phyloP scores from a whole-genome alignment of 2,113 vertebrate genomes.

The Engraulis encrasicolus region DNA sequence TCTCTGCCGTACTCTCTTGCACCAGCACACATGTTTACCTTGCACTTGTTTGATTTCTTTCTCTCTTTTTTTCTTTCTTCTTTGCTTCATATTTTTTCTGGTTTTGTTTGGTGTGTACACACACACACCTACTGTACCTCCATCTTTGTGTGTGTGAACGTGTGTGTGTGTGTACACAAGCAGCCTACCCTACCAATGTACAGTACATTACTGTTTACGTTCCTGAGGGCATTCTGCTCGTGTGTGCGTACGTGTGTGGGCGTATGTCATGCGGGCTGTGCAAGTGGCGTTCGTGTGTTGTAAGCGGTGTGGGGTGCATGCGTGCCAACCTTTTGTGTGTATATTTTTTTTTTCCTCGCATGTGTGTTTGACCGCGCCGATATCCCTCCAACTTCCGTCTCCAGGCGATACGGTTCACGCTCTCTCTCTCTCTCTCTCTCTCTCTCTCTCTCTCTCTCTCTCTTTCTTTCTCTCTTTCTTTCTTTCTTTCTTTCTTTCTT shows the following conservation, averaged over 20 bases:
- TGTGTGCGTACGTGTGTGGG: neutral
- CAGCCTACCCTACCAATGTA: too few species aligned
- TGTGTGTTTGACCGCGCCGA: neutral
- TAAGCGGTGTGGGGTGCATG: too few species aligned
- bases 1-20: neutral
- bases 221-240: neutral
- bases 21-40: neutral
- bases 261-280: neutral
- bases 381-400: neutral
- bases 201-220: neutral
- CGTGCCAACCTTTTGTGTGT: neutral
- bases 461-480: too few species aligned
- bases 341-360: neutral
- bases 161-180: neutral
- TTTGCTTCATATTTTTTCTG: neutral
- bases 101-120: neutral
- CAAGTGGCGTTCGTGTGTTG: too few species aligned
- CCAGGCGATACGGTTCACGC: neutral
- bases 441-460: neutral
- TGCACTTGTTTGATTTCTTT: neutral
- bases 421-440: too few species aligned
- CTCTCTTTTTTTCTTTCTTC: neutral
- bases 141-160: neutral
- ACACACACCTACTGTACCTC: too few species aligned
- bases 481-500: too few species aligned